Base-by-base conservation (phyloP, 2,797 vertebrate species). In the Synanceia verrucosa region DNA sequence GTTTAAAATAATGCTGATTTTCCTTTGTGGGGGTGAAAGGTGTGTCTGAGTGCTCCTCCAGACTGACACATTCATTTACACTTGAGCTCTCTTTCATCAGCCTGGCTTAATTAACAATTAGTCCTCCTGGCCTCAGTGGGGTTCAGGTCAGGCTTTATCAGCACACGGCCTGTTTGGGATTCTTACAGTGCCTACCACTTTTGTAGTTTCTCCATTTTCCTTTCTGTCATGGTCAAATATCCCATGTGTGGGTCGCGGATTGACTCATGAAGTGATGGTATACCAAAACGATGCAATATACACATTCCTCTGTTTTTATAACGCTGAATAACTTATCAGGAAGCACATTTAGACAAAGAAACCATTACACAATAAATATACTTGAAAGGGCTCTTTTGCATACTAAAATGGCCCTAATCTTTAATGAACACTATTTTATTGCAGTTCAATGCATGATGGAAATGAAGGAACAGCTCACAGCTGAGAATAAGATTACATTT, bases 41-140 rank as follows among this genome's bases (percentile, higher is more conserved):
- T 88, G 81, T 77, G 76, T 78, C 67, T 82, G 81, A 84, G 86
- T 61, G 82, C 81, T 82, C 72, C 71, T 82, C 73, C 81, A 84
- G 33, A 79, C 79, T 90, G 88, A 88, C 88, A 86, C 82, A 37
- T 86, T 83, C 85, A 90, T 90, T 92, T 87, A 89, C 87, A 88
- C 88, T 90, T 72, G 58, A 89, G 79, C 76, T 89, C 71, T 68
- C 86, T 90, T 85, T 90, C 84, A 91, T 92, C 84, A 86, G 64
- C 55, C 31, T 3, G 7, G 61, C 74, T 88, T 91, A 90, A 91
- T 92, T 90, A 87, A 88, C 87, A 90, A 90, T 92, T 88, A 91
- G 85, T 81, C 62, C 36, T 65, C 74, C 70, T 70, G 79, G 78
- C 82, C 90, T 81, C 79, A 5, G 34, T 31, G 66, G 76, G 65